These are phyloP conservation scores for Isoperla grammatica DNA, from an alignment of 2,888 invertebrate genomes.

Conservation along the genomic window DNA sequence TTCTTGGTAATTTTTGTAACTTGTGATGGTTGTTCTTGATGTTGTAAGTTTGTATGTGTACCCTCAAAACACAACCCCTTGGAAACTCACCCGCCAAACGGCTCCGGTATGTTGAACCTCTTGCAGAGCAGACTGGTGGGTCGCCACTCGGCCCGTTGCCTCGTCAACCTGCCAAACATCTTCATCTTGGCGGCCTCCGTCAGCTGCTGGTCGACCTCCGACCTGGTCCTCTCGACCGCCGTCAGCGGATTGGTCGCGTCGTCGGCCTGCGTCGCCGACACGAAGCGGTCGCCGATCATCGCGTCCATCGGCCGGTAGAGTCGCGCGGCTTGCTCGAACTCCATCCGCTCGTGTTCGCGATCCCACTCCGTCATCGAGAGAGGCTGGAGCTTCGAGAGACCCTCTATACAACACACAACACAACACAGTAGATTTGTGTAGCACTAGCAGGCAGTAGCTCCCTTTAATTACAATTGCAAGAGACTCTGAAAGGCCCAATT, in stretches of 20 bases:
- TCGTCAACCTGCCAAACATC: conserved; percentile 71
- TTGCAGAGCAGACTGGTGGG: conserved; percentile 81
- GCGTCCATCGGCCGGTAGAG: conserved; percentile 58
- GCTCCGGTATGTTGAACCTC: conserved; percentile 90
- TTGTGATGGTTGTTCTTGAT: too few relatives aligned
- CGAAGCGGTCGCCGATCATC: conserved; percentile 55
- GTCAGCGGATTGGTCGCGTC: conserved; percentile 43
- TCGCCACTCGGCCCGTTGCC: conserved; percentile 66
- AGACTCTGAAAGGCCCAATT: too few relatives aligned
- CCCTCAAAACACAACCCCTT: too few relatives aligned
- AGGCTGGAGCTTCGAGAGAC: conserved; percentile 40
- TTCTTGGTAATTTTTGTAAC: too few relatives aligned
- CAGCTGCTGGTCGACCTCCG: conserved; percentile 45
- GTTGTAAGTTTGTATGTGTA: too few relatives aligned
- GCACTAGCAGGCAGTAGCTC: too few relatives aligned
- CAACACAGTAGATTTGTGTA: too few relatives aligned
- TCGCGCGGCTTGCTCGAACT: conserved; percentile 71
- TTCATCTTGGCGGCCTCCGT: conserved; percentile 62
- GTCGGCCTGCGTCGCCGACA: conserved; percentile 51
- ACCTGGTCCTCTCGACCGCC: conserved; percentile 35
- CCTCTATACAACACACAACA: conserved; percentile 35
- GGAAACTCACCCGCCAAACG: conserved; percentile 55
- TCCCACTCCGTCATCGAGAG: conserved; percentile 72
- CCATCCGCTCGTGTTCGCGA: conserved; percentile 66
- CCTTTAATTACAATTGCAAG: too few relatives aligned